Conservation (phyloP, 2,797 vertebrate species). For the Yasuhikotakia modesta region DNA sequence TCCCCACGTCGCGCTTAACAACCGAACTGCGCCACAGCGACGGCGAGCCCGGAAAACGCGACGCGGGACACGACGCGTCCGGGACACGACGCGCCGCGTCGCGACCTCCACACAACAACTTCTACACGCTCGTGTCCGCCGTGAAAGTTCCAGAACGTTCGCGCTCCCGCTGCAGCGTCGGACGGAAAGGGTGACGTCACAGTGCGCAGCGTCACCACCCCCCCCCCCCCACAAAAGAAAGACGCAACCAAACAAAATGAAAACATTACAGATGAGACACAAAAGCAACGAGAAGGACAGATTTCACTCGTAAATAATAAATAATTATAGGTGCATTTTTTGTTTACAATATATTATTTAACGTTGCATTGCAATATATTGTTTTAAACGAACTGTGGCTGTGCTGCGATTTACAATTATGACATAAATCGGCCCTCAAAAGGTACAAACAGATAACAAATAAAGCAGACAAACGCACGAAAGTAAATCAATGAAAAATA, state of each 20-base stretch:
- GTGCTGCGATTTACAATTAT: neutral
- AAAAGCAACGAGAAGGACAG: neutral
- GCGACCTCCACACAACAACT: constrained; percentile 17
- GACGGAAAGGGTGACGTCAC: constrained; percentile 84
- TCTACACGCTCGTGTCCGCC: constrained; percentile 44
- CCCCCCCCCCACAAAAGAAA: neutral
- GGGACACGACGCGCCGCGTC: neutral
- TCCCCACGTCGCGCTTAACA: constrained; percentile 72
- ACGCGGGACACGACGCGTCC: neutral
- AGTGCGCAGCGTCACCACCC: constrained; percentile 58
- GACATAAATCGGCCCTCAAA: neutral
- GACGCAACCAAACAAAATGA: neutral
- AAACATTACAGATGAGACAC: neutral
- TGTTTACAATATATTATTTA: neutral
- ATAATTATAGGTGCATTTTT: neutral
- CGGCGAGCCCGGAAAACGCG: constrained; percentile 22
- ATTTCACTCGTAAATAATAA: neutral
- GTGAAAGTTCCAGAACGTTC: constrained; percentile 77
- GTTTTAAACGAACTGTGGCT: too few species aligned
- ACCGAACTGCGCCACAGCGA: constrained; percentile 78
- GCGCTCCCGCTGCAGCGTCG: constrained; percentile 72
- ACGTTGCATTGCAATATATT: too few species aligned
- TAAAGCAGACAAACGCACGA: neutral
- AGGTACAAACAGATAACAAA: neutral
- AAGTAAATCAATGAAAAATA: neutral